phyloP scores from a whole-genome alignment of 2,888 invertebrate species.

The Meiosimyza decipiens region DNA sequence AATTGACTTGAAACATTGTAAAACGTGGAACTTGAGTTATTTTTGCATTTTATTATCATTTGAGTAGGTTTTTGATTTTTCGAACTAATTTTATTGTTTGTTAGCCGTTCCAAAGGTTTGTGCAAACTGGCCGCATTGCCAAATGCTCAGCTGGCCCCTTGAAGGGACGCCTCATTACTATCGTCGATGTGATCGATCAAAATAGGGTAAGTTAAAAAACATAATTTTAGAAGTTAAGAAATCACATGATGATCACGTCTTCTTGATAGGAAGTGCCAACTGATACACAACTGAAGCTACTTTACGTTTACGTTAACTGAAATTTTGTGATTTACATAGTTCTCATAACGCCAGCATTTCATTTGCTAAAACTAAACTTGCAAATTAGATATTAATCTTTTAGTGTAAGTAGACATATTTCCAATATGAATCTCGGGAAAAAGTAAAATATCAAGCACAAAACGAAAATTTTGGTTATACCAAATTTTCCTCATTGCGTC shows the following conservation, averaged over 20 bases:
- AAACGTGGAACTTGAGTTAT: slow-evolving; percentile 9
- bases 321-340: neutral
- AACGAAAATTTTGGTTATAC: too few relatives aligned
- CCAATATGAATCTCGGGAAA: too few relatives aligned
- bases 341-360: neutral
- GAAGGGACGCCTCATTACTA: slow-evolving; percentile 91
- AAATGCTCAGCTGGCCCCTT: slow-evolving; percentile 90
- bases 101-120: slow-evolving; percentile 91
- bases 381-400: too few relatives aligned
- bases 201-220: slow-evolving; percentile 78
- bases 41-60: too few relatives aligned
- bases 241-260: slow-evolving; percentile 68
- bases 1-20: neutral
- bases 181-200: slow-evolving; percentile 98
- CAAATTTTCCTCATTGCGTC: neutral
- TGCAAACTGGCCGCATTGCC: slow-evolving; percentile 97
- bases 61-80: too few relatives aligned
- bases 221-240: neutral
- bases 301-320: slow-evolving; percentile 42
- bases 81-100: slow-evolving; percentile 27
- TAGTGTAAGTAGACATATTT: too few relatives aligned
- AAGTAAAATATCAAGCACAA: too few relatives aligned
- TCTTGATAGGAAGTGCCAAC: slow-evolving; percentile 82
- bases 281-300: slow-evolving; percentile 76
- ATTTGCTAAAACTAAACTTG: neutral